phyloP scores from a whole-genome alignment of 2,113 vertebrate species.

The Eidolon helvum region DNA sequence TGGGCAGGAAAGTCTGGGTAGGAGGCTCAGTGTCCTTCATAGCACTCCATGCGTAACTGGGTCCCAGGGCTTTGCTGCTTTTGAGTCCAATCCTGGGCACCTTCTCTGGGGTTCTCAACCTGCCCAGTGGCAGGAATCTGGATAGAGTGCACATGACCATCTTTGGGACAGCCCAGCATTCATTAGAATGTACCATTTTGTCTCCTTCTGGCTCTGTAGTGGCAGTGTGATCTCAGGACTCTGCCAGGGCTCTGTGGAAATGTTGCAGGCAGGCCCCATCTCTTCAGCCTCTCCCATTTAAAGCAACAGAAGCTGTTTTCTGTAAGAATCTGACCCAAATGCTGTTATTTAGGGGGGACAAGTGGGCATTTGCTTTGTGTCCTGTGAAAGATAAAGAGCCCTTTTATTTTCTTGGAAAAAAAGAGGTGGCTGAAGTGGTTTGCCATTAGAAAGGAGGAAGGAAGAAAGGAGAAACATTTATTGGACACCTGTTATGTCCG shows the following conservation, averaged over 20 bases:
- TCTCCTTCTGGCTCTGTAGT: background rate
- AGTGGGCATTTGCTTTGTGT: background rate
- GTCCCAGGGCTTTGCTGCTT: background rate
- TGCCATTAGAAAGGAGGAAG: background rate
- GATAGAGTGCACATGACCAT: background rate
- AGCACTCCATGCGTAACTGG: background rate
- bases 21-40: background rate
- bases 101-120: background rate
- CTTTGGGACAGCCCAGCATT: background rate
- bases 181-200: background rate
- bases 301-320: background rate
- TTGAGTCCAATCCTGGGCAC: background rate
- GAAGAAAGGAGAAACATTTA: background rate
- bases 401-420: background rate
- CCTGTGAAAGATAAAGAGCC: background rate
- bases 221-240: background rate
- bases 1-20: background rate
- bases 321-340: background rate
- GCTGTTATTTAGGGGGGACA: background rate
- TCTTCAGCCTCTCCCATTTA: background rate
- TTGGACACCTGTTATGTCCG: background rate
- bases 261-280: background rate
- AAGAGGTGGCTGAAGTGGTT: background rate
- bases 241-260: background rate
- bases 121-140: background rate